Conservation (phyloP, 1,140 invertebrate species). For the Drosophila guanche region DNA sequence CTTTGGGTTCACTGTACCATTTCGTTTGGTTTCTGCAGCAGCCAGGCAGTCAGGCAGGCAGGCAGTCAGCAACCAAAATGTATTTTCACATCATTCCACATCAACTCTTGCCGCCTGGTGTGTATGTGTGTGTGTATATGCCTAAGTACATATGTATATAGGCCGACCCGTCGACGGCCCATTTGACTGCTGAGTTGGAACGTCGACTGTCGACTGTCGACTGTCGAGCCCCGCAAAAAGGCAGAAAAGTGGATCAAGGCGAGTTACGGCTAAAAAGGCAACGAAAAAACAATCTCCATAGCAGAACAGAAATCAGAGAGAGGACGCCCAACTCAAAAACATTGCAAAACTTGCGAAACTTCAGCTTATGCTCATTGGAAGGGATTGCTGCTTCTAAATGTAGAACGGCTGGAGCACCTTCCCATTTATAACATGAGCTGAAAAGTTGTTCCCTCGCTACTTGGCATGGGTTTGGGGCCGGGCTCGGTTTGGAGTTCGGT, state of each 20-base stretch:
- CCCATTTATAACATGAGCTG: conserved; percentile 72
- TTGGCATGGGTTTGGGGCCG: neutral
- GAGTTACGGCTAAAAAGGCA: conserved; percentile 42
- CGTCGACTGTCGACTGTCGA: conserved; percentile 37
- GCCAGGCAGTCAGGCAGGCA: conserved; percentile 8
- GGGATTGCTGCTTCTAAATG: conserved; percentile 23
- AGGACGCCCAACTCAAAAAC: conserved; percentile 48
- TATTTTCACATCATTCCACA: conserved; percentile 68
- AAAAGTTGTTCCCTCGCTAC: conserved; percentile 50
- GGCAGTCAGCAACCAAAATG: neutral
- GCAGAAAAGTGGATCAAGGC: conserved; percentile 76
- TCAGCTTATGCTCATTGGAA: conserved; percentile 61
- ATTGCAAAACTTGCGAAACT: conserved; percentile 64
- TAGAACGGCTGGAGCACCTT: neutral
- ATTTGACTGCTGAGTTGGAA: conserved; percentile 72
- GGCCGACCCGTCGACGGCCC: conserved; percentile 48
- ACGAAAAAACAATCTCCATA: conserved; percentile 44
- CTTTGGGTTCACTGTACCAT: conserved; percentile 31
- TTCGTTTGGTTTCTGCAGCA: conserved; percentile 43
- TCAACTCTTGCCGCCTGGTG: conserved; percentile 30
- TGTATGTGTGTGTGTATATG: neutral
- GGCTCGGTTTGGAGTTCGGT: conserved; percentile 19
- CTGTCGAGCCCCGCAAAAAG: conserved; percentile 41
- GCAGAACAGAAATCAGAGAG: conserved; percentile 54
- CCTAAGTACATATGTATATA: conserved; percentile 35